Percentiles rank a stretch among this genome's conserved stretches.
These are phyloP conservation scores for Perca flavescens DNA, from an alignment of 2,113 vertebrate genomes.

Conservation along the genomic window DNA sequence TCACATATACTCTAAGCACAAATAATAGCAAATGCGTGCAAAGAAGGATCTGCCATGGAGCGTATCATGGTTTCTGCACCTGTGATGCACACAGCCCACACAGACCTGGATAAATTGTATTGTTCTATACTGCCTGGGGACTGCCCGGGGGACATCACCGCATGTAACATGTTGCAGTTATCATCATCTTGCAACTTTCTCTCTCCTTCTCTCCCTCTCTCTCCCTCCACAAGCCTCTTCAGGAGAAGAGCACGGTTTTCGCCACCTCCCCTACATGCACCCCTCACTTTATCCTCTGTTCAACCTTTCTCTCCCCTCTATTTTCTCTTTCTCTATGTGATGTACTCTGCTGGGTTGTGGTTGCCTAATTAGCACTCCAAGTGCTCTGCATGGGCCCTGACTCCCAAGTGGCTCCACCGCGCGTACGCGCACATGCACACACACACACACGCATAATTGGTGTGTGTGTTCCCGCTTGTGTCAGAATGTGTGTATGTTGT, in stretches of 20 bases:
- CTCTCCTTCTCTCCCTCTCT: slow-evolving; percentile 17
- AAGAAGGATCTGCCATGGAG: slow-evolving; percentile 22
- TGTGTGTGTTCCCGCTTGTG: slow-evolving; percentile 43
- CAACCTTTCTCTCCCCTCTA: slow-evolving; percentile 43
- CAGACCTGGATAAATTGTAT: slow-evolving; percentile 29
- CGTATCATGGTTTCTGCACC: slow-evolving; percentile 58
- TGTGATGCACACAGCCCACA: slow-evolving; percentile 41
- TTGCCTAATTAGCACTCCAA: slow-evolving; percentile 78
- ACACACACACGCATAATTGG: slow-evolving; percentile 53
- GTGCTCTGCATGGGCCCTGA: slow-evolving; percentile 71
- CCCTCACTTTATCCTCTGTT: slow-evolving; percentile 48
- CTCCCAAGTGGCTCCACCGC: slow-evolving; percentile 54
- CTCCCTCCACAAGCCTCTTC: slow-evolving; percentile 21
- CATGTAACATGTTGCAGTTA: slow-evolving; percentile 48
- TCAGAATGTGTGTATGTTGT: slow-evolving; percentile 40
- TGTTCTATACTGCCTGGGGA: slow-evolving; percentile 37
- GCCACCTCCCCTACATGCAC: slow-evolving; percentile 41
- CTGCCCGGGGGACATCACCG: slow-evolving; percentile 31
- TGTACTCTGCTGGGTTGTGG: slow-evolving; percentile 74
- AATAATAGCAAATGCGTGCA: slow-evolving; percentile 9
- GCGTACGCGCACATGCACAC: not conserved
- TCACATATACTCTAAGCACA: slow-evolving; percentile 40
- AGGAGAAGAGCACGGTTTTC: slow-evolving; percentile 41
- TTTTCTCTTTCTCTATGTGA: slow-evolving; percentile 60
- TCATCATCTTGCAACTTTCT: slow-evolving; percentile 31